Conservation (phyloP, 2,113 vertebrate genomes). For the Hippopotamus amphibius region DNA sequence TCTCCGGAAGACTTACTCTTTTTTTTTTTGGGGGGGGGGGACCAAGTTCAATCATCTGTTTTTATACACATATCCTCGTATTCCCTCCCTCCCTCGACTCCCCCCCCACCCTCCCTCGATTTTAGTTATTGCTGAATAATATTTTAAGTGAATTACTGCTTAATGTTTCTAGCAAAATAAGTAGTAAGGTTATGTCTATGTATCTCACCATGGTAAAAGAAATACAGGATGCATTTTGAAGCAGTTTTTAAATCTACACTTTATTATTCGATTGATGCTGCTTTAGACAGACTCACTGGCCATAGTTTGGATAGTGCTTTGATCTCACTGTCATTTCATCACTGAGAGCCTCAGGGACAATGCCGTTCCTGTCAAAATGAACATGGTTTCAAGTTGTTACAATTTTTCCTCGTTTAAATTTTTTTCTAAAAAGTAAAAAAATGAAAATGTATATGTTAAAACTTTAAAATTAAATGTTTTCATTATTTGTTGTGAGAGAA, state of each 20-base stretch:
- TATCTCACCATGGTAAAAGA: neutral
- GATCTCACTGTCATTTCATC: conserved; percentile 8
- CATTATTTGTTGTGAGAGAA: neutral
- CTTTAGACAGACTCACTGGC: neutral
- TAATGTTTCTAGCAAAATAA: conserved; percentile 2
- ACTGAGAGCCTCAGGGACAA: neutral
- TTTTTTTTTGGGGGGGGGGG: no score
- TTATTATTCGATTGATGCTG: neutral
- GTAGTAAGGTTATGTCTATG: neutral
- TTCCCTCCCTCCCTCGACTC: no score
- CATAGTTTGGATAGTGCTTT: neutral
- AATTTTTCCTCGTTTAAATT: neutral
- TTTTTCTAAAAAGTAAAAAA: neutral
- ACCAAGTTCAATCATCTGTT: no score
- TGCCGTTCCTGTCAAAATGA: conserved; percentile 24
- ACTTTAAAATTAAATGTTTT: neutral
- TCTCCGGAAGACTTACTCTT: neutral
- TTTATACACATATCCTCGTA: no score
- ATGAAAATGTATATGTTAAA: neutral
- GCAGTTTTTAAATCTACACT: neutral
- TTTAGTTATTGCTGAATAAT: neutral
- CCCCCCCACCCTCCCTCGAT: no score
- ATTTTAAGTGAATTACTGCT: conserved; percentile 34
- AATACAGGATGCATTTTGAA: neutral
- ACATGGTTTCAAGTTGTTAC: neutral